Base-by-base conservation (phyloP, 2,888 invertebrate genomes). In the Hyppa rectilinea region DNA sequence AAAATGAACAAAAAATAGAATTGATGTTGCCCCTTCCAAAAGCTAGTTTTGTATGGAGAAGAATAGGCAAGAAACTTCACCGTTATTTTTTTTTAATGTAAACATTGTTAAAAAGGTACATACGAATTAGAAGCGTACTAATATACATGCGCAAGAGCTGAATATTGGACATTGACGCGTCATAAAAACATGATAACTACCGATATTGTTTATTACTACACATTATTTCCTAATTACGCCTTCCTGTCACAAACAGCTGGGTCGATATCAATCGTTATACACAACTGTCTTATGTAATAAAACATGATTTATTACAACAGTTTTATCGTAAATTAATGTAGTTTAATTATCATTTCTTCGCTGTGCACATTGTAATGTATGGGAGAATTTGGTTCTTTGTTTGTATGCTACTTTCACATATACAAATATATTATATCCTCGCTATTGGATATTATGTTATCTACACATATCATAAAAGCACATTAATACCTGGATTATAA, bases 171-270 rank as follows among this genome's bases (percentile, higher is more conserved):
- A 76, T 75, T 56, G 68, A 23, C 62, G 38, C 36, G 26, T 79
- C 61, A 69, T 63, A 64, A 63, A 76, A 75, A 52, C 38, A 50
- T 31, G 77, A 80, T 80, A 73, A 69, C 23, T 45, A 47, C 29
- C 10, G 60, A 83, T 82, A 76, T 31, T 66, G 60, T 71, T 73
- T 80, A 71, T 68, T 71, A 74, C 65, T 40, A 60, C 56, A 81
- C 59, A 74, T 53, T 53, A 64, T 71, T 81, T 83, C 52, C 74
- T 79, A 76, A 72, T 77, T 53, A 63, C 65, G 67, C 69, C 62
- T 82, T 84, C 84, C 79, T 72, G 76, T 58, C 31, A 38, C 68
- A 71, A 81, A 83, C 84, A 83, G 71, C 73, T 84, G 73, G 60
- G 45, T 26, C 55, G 68, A 65, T 84, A 83, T 71, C 80, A 72